Conservation (phyloP, 2,888 invertebrate species). For the Athrips mouffetella region DNA sequence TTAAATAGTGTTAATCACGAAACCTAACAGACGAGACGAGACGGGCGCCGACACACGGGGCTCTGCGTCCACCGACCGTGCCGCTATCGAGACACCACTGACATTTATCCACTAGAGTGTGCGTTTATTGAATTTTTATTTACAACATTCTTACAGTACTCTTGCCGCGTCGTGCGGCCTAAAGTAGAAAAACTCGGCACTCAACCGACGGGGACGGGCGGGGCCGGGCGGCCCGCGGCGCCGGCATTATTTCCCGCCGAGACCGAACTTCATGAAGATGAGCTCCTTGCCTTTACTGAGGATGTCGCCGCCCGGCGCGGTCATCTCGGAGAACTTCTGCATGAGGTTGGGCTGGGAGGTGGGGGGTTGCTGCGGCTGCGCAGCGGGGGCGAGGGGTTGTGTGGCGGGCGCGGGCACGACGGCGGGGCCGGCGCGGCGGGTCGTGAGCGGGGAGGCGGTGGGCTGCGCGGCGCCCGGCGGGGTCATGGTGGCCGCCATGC, state of each 20-base stretch:
- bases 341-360: slow-evolving; percentile 85
- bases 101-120: slow-evolving; percentile 74
- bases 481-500: slow-evolving; percentile 25
- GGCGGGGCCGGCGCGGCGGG: slow-evolving; percentile 69
- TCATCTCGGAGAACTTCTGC: slow-evolving; percentile 93
- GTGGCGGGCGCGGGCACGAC: slow-evolving; percentile 70
- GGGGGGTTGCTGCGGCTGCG: slow-evolving; percentile 60
- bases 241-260: slow-evolving; percentile 85
- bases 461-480: slow-evolving; percentile 34
- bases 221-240: slow-evolving; percentile 47
- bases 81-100: slow-evolving; percentile 64
- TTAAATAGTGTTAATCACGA: slow-evolving; percentile 57
- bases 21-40: slow-evolving; percentile 64
- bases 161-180: slow-evolving; percentile 45
- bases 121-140: slow-evolving; percentile 75
- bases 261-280: slow-evolving; percentile 95
- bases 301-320: slow-evolving; percentile 92
- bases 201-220: slow-evolving; percentile 29
- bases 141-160: slow-evolving; percentile 61
- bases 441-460: slow-evolving; percentile 51
- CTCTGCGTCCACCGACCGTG: slow-evolving; percentile 58
- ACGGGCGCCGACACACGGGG: slow-evolving; percentile 59
- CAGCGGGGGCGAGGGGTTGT: slow-evolving; percentile 43
- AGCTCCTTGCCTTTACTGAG: slow-evolving; percentile 95
- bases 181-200: slow-evolving; percentile 50